Conservation (phyloP, 2,888 invertebrate species). For the Sceliomorpha sp. region DNA sequence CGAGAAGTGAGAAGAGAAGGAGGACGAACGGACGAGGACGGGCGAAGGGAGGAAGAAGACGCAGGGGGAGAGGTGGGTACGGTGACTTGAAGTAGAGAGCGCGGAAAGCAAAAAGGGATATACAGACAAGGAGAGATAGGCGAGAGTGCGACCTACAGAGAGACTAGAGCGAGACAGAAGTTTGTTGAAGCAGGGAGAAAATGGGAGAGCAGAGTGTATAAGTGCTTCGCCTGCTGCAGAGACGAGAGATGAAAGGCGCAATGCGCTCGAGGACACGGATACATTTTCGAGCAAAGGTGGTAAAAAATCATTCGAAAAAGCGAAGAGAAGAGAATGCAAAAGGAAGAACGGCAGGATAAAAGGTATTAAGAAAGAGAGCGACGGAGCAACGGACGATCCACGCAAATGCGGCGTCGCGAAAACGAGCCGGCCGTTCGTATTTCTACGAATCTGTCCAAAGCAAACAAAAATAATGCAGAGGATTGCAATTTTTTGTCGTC, state of each 20-base stretch:
- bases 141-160: conserved; percentile 53
- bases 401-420: too few relatives aligned
- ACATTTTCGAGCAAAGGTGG: conserved; percentile 68
- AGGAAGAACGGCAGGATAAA: conserved; percentile 43
- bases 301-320: conserved; percentile 53
- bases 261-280: conserved; percentile 73
- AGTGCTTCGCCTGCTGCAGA: conserved; percentile 73
- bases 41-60: conserved; percentile 22
- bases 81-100: conserved; percentile 38
- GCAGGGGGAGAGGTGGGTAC: conserved; percentile 24
- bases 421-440: too few relatives aligned
- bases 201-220: conserved; percentile 70
- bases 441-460: too few relatives aligned
- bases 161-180: conserved; percentile 53
- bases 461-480: too few relatives aligned
- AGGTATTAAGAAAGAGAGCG: conserved; percentile 25
- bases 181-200: conserved; percentile 48
- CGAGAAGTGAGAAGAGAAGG: conserved; percentile 35
- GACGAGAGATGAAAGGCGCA: conserved; percentile 77
- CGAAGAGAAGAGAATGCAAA: conserved; percentile 47
- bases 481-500: too few relatives aligned
- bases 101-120: conserved; percentile 55
- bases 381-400: background rate
- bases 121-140: conserved; percentile 53
- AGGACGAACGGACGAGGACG: conserved; percentile 13